Evolutionary conservation across 2,888 invertebrate species (phyloP).

Genomic region (Trachelus stipa): DNA sequence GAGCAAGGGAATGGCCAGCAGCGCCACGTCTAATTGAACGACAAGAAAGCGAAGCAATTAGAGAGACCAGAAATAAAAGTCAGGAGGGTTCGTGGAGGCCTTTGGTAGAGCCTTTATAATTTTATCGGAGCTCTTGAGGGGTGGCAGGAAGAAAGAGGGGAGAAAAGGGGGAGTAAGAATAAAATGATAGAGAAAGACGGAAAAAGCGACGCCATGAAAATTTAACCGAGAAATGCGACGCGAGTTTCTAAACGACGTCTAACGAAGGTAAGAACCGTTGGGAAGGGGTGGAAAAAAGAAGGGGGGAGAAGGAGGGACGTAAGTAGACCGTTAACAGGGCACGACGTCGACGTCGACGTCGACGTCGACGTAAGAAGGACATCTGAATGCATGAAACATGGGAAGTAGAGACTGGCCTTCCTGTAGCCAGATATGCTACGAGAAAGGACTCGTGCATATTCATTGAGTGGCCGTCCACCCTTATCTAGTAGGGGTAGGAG

Average conservation of each 20-base stretch:
- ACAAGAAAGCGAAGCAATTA: not conserved
- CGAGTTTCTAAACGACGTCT: conserved; percentile 51
- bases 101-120: not conserved
- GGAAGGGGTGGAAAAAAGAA: too few relatives aligned
- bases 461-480: conserved; percentile 37
- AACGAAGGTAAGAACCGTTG: conserved; percentile 40
- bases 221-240: conserved; percentile 41
- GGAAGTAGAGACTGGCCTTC: conserved; percentile 22
- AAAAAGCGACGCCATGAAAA: conserved; percentile 16
- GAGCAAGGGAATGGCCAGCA: not conserved
- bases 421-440: conserved; percentile 40
- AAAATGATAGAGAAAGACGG: conserved; percentile 9
- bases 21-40: not conserved
- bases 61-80: not conserved
- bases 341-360: conserved; percentile 6
- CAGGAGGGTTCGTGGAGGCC: not conserved
- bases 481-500: conserved; percentile 11
- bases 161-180: not conserved
- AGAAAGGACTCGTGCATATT: conserved; percentile 54
- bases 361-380: conserved; percentile 48
- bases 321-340: not conserved
- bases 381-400: conserved; percentile 60
- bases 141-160: conserved; percentile 4
- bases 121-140: not conserved
- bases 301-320: too few relatives aligned